These are phyloP conservation scores for Carterocephalus palaemon DNA, from an alignment of 2,888 invertebrate species.

Conservation along the genomic window DNA sequence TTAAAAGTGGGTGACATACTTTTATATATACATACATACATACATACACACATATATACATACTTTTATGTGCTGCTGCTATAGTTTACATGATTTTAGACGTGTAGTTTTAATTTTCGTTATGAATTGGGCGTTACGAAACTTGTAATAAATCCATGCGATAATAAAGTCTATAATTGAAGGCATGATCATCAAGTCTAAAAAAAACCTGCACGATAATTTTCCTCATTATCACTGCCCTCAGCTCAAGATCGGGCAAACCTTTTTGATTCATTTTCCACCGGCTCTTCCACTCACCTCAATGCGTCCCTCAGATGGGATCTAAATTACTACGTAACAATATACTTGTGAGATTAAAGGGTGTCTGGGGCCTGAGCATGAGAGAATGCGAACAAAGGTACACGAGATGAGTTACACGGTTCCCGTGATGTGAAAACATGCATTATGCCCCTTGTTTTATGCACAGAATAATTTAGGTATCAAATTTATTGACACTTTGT, in stretches of 20 bases:
- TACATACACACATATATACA: too few species aligned
- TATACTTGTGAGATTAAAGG: conserved; percentile 71
- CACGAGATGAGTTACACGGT: conserved; percentile 10
- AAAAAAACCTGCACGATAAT: not conserved
- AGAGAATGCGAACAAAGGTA: conserved; percentile 31
- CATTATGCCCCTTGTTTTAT: conserved; percentile 8
- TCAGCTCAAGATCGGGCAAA: conserved; percentile 10
- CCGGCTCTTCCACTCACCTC: conserved; percentile 42
- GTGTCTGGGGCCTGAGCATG: conserved; percentile 65
- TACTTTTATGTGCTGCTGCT: too few species aligned
- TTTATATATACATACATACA: too few species aligned
- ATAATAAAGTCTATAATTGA: too few species aligned
- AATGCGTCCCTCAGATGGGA: conserved; percentile 65
- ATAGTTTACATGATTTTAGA: too few species aligned
- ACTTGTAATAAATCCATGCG: too few species aligned
- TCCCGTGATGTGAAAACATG: conserved; percentile 7
- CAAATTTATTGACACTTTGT: not conserved
- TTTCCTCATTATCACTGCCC: conserved; percentile 11
- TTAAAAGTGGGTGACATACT: too few species aligned
- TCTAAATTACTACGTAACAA: conserved; percentile 71
- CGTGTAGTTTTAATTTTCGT: too few species aligned
- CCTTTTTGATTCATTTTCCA: conserved; percentile 40
- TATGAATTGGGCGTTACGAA: too few species aligned
- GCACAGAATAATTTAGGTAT: conserved; percentile 3
- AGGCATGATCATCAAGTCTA: not conserved